Evolutionary conservation across 1,140 invertebrate species (phyloP).

Genomic region (Lasioglossum albipes): DNA sequence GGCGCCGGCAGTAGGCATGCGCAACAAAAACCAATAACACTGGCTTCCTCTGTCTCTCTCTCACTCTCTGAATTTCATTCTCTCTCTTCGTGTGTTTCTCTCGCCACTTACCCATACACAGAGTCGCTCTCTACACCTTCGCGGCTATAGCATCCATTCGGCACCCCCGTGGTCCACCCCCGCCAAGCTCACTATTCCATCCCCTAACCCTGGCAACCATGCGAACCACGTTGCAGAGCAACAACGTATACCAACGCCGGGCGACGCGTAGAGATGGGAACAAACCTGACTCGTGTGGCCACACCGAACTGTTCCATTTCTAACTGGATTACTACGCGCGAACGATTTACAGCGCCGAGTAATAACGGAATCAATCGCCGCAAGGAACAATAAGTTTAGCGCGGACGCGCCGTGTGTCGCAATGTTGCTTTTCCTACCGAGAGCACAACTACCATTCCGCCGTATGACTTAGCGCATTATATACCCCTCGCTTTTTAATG

Average conservation of each 20-base stretch:
- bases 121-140: constrained; percentile 48
- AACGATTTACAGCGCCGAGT: background rate
- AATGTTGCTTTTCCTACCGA: too few relatives aligned
- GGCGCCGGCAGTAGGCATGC: constrained; percentile 76
- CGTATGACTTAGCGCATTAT: too few relatives aligned
- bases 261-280: constrained; percentile 32
- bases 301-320: background rate
- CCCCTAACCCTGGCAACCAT: constrained; percentile 52
- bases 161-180: constrained; percentile 61
- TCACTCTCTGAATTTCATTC: background rate
- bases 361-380: too few relatives aligned
- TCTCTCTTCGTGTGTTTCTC: constrained; percentile 10
- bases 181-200: constrained; percentile 30
- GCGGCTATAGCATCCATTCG: constrained; percentile 62
- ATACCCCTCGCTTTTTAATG: too few relatives aligned
- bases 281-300: constrained; percentile 34
- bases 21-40: constrained; percentile 79
- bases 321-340: background rate
- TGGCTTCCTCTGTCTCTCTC: constrained; percentile 51
- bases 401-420: too few relatives aligned
- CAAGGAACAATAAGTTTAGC: too few relatives aligned
- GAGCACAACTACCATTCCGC: too few relatives aligned
- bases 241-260: constrained; percentile 56
- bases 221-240: constrained; percentile 54
- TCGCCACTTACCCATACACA: constrained; percentile 53